These are phyloP conservation scores for Phaenicophaeus curvirostris DNA, from an alignment of 2,797 vertebrate species.

Conservation along the genomic window DNA sequence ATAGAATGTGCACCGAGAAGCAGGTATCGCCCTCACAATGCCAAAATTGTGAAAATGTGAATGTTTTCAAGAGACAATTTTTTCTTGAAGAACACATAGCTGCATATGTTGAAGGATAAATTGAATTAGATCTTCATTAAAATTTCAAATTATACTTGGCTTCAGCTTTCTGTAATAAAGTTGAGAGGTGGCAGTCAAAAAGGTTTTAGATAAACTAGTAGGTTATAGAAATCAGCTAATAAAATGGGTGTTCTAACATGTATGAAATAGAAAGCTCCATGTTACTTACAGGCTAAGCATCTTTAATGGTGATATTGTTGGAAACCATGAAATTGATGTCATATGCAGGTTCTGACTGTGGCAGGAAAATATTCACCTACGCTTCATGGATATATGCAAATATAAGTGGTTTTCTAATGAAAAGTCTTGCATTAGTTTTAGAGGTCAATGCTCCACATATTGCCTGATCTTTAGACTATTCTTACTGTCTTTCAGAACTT, in stretches of 20 bases:
- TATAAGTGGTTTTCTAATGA: background rate
- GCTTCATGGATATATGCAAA: background rate
- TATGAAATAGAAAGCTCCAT: background rate
- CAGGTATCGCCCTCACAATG: background rate
- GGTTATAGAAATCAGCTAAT: background rate
- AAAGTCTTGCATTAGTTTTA: background rate
- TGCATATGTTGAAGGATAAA: background rate
- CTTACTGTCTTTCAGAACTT: background rate
- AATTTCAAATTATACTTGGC: background rate
- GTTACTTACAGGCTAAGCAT: background rate
- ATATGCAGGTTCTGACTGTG: background rate
- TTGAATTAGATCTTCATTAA: background rate
- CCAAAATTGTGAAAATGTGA: background rate
- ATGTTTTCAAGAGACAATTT: background rate
- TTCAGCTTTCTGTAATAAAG: background rate
- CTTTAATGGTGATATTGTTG: background rate
- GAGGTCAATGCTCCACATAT: background rate
- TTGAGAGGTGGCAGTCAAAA: background rate
- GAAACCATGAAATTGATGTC: background rate
- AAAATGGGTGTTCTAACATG: background rate
- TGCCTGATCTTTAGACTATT: background rate
- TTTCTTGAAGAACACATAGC: background rate
- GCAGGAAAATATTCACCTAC: background rate
- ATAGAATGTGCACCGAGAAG: background rate
- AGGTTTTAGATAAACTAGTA: background rate